Evolutionary conservation across 2,113 vertebrate genomes (phyloP).

Genomic region (Craseonycteris thonglongyai): DNA sequence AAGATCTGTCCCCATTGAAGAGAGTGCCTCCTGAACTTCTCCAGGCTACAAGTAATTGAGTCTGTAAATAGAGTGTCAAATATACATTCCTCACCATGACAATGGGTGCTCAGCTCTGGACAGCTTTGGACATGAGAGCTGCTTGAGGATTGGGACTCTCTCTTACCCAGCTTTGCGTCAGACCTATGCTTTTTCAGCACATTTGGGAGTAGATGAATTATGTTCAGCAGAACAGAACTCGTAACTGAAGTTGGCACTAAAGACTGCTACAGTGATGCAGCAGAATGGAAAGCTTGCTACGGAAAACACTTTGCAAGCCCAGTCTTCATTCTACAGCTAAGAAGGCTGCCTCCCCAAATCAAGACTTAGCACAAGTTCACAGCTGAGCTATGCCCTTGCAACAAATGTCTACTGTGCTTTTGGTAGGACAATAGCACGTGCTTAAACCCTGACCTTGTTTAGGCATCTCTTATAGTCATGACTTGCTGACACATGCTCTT

Average conservation of each 20-base stretch:
- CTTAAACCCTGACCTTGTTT: neutral
- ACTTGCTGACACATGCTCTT: accelerated
- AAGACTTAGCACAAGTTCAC: neutral
- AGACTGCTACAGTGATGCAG: no score
- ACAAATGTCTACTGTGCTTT: neutral
- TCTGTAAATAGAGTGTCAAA: neutral
- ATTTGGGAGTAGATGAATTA: neutral
- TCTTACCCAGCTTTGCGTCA: neutral
- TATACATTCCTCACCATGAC: neutral
- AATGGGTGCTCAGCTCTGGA: neutral
- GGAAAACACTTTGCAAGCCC: neutral
- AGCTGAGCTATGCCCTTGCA: neutral
- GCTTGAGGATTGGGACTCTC: neutral
- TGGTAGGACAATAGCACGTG: neutral
- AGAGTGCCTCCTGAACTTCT: accelerated
- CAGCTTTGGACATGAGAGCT: neutral
- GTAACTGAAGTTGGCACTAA: neutral
- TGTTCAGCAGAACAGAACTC: neutral
- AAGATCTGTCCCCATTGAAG: neutral
- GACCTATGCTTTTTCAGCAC: neutral
- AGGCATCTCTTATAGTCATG: neutral
- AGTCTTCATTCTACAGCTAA: neutral
- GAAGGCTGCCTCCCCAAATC: neutral
- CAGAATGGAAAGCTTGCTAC: neutral
- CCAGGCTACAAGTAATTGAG: neutral